phyloP scores from a whole-genome alignment of 2,113 vertebrate species.

The Falco punctatus region DNA sequence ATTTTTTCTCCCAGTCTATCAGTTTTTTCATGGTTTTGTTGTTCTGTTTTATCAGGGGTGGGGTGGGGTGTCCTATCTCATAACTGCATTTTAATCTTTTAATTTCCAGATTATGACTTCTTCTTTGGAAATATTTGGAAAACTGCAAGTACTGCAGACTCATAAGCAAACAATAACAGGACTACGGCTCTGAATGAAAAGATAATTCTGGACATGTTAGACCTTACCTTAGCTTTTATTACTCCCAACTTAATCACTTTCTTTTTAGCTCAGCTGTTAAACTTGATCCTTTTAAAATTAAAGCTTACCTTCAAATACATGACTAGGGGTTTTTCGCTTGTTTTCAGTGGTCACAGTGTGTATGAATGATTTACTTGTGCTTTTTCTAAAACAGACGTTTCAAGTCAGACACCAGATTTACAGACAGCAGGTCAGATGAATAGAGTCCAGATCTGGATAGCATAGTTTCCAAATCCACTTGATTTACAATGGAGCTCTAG shows the following conservation, averaged over 20 bases:
- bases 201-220: background rate
- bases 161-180: background rate
- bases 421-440: background rate
- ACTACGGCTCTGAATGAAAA: background rate
- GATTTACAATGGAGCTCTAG: background rate
- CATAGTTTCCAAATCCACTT: background rate
- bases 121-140: background rate
- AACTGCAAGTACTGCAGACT: background rate
- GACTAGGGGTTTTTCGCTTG: background rate
- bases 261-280: background rate
- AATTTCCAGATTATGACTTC: background rate
- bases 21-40: background rate
- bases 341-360: background rate
- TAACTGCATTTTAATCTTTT: background rate
- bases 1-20: background rate
- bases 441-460: background rate
- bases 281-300: background rate
- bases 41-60: background rate
- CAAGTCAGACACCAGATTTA: conserved; percentile 5
- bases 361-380: background rate
- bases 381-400: background rate
- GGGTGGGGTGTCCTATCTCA: background rate
- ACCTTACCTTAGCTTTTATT: background rate
- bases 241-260: background rate
- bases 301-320: background rate